Evolutionary conservation across 64 coral and sea anemone species (phyloP), one percentile per base, ranked within the genome.

Genomic region (Porites australiensis): DNA sequence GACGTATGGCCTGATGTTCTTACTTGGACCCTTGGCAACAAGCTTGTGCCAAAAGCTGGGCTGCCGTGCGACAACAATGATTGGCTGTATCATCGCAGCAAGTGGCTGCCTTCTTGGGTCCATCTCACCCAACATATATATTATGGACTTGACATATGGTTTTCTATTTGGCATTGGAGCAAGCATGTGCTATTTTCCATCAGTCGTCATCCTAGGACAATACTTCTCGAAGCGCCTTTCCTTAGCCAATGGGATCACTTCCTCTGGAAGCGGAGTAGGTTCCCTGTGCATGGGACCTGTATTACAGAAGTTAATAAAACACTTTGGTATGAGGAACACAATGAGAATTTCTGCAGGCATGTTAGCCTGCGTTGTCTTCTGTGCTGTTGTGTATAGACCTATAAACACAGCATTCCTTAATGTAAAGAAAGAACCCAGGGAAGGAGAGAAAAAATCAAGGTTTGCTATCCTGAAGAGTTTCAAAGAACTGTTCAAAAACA

Each of bases 1-100:
- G 71, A 96, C 94, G 13, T 99, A 99, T 64, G 98, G 98, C 8
- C 92, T 99, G 90, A 99, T 99, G 98, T 99, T 99, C 67, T 48
- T 99, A 8, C 75, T 94, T 75, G 98, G 98, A 10, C 98, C 98
- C 13, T 73, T 99, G 1, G 98, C 94, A 15, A 96, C 98, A 43
- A 96, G 94, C 6, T 64, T 99, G 70, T 96, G 94, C 77, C 77
- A 91, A 64, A 99, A 99, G 58, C n/a, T 96, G 0, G 87, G 94
- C 52, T 99, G 98, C 74, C 91, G 98, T 15, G 68, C 62, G 3
- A 92, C 94, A 19, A 96, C 98, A 18, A 94, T 99, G 83, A 90
- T 99, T 50, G 98, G 98, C 12, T 96, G 94, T 50, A 77, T 58
- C 6, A 74, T 96, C n/a, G 94, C 94, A 72, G 91, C 91, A 52